Conservation (phyloP, 2,888 invertebrate species). For the Ganaspis brasiliensis region DNA sequence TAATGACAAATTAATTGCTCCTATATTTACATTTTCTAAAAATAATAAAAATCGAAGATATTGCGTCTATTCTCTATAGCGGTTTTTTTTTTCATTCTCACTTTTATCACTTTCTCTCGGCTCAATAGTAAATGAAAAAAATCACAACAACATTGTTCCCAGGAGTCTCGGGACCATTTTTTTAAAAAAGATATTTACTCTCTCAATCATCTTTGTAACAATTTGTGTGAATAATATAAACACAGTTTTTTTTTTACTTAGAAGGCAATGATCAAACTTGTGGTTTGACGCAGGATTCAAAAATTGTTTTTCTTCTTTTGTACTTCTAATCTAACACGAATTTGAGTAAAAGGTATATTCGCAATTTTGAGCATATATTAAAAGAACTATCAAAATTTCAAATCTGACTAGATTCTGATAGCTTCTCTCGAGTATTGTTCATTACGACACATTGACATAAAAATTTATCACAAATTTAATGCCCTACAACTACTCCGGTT, state of each 20-base stretch:
- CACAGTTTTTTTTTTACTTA: slow-evolving; percentile 17
- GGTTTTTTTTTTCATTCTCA: slow-evolving; percentile 26
- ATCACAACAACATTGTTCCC: slow-evolving; percentile 10
- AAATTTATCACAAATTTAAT: slow-evolving; percentile 43
- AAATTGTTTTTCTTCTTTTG: slow-evolving; percentile 17
- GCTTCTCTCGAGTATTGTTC: slow-evolving; percentile 29
- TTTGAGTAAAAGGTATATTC: slow-evolving; percentile 37
- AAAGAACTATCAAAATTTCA: slow-evolving; percentile 37
- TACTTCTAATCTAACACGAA: slow-evolving; percentile 41
- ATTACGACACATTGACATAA: slow-evolving; percentile 34
- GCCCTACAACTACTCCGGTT: slow-evolving; percentile 23
- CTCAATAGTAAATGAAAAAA: slow-evolving; percentile 16
- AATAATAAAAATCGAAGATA: slow-evolving; percentile 16
- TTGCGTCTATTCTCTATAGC: slow-evolving; percentile 5
- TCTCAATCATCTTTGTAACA: slow-evolving; percentile 20
- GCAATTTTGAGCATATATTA: slow-evolving; percentile 28
- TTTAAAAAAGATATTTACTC: slow-evolving; percentile 21
- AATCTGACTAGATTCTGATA: slow-evolving; percentile 25
- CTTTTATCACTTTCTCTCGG: background rate
- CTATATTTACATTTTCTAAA: slow-evolving; percentile 31
- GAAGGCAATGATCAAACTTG: slow-evolving; percentile 38
- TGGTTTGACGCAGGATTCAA: slow-evolving; percentile 17
- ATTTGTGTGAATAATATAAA: slow-evolving; percentile 22
- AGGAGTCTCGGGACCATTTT: slow-evolving; percentile 23
- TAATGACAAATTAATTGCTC: slow-evolving; percentile 22